These are phyloP conservation scores for Linyphia triangularis DNA, from an alignment of 2,888 invertebrate species.

Conservation along the genomic window DNA sequence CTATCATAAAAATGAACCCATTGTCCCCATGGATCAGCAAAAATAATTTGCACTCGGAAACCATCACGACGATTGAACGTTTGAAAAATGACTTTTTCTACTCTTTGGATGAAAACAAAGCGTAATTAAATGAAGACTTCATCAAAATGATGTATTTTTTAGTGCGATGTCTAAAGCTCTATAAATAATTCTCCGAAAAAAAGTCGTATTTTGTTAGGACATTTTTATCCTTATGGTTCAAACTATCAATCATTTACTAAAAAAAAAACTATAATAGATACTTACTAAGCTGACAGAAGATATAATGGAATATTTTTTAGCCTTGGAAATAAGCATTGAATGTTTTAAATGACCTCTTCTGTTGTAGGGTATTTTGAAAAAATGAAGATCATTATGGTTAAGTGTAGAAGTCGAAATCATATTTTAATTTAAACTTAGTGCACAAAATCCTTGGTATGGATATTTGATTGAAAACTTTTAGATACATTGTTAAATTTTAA, in stretches of 20 bases:
- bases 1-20: not conserved
- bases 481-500: too few species aligned
- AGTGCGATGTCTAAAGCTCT: not conserved
- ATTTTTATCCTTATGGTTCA: not conserved
- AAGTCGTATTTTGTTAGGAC: not conserved
- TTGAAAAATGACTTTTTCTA: conserved; percentile 4
- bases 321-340: not conserved
- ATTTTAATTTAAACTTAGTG: too few species aligned
- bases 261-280: not conserved
- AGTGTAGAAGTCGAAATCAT: too few species aligned
- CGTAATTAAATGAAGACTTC: conserved; percentile 21
- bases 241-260: not conserved
- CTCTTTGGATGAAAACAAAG: not conserved
- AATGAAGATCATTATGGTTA: too few species aligned
- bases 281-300: not conserved
- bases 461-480: too few species aligned
- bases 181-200: not conserved
- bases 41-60: not conserved
- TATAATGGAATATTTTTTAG: not conserved
- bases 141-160: conserved; percentile 18
- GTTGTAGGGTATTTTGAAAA: not conserved
- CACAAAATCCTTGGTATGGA: too few species aligned
- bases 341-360: not conserved
- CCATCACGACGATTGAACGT: not conserved
- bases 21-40: not conserved